Base-by-base conservation (phyloP, 2,113 vertebrate genomes). In the Oncorhynchus gorbuscha region DNA sequence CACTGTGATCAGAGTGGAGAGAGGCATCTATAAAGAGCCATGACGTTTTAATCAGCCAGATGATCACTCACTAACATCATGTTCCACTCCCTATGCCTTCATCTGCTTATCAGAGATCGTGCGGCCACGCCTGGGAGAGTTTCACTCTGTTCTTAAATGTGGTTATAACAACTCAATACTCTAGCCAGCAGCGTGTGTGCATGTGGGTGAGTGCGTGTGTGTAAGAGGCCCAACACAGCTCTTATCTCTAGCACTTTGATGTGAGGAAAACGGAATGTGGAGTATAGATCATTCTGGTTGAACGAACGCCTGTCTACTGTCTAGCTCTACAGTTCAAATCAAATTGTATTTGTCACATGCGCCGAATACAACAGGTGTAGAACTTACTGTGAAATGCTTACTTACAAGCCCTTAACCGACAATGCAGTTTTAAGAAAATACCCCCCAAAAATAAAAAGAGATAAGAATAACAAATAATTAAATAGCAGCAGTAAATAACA, bases 21-120 rank as follows among this genome's bases (percentile, higher is more conserved):
- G 88, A 90, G 85, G 89, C 90, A 89, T 91, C 89, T 91, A 88
- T 91, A 91, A 91, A 91, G 90, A 90, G 85, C 85, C 87, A 84
- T 92, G 91, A 89, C 90, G 88, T 92, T 91, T 89, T 90, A 91
- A 91, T 92, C 91, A 91, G 80, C 82, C 85, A 75, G 89, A 89
- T 89, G 90, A 92, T 92, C 90, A 91, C 77, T 85, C 81, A 83
- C 87, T 89, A 91, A 89, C 87, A 90, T 91, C 88, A 80, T 87
- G 87, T 86, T 89, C 91, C 32, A 87, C 89, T 89, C 90, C 90
- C 89, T 16, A 39, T 68, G 87, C 91, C 91, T 91, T 91, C 81
- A 91, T 91, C 89, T 92, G 77, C 89, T 91, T 90, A 91, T 91
- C 90, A 85, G 86, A 87, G 87, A 90, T 90, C 72, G 82, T 80